Evolutionary conservation across 2,888 invertebrate genomes (phyloP), one percentile per base, ranked within the genome.

Genomic region (Deilephila elpenor): DNA sequence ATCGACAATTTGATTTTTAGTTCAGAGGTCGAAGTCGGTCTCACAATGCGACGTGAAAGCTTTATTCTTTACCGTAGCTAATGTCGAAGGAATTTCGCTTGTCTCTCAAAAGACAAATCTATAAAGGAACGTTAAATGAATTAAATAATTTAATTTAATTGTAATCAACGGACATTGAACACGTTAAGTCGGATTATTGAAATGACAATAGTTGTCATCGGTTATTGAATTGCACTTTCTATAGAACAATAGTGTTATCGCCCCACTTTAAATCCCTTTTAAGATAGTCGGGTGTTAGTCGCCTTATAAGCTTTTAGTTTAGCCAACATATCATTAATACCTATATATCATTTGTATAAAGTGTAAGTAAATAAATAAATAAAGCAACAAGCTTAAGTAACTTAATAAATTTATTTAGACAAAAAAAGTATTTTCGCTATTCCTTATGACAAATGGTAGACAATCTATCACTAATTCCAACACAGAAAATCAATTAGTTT

Each of bases 1-100:
- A 90, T 91, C 87, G 85, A 83, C 62, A 61, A 71, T 81, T 88
- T 85, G 86, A 86, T 85, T 85, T 74, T 67, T 71, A 82, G 79
- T 90, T 86, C 89, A 89, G 78, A 87, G 90, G 89, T 91, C 89
- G 80, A 74, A 59, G 61, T 56, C 56, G 70, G 72, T 67, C 64
- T 56, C 44, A 34, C 59, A 51, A 56, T 59, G 37, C 34, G 67
- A 67, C 61, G 71, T 70, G 86, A 91, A 90, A 90, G 87, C 86
- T 89, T 83, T 86, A 90, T 91, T 91, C 86, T 86, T 83, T 79
- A 85, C 84, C 88, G 82, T 86, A 82, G 83, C 72, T 74, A 71
- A 73, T 77, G 74, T 80, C 75, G 77, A 76, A 74, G 72, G 72
- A 37, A 67, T 70, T 64, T 59, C 64, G 72, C 67, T 59, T 59